A percentile compares a stretch with the other conserved stretches of the same genome.
phyloP scores from a whole-genome alignment of 2,888 invertebrate genomes.

The Trichogramma evanescens region DNA sequence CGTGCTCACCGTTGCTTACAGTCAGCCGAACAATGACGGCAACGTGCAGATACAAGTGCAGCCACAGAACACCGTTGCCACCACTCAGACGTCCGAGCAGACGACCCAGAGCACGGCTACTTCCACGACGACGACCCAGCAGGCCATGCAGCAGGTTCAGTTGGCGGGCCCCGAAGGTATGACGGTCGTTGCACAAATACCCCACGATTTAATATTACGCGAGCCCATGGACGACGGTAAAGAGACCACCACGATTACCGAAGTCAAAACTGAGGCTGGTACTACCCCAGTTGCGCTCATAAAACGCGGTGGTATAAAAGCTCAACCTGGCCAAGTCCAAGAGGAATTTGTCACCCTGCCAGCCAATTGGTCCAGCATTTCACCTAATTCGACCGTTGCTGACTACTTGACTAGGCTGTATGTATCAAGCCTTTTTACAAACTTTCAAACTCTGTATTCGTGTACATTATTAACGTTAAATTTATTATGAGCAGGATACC shows the following conservation, averaged over 20 bases:
- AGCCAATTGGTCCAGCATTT: conserved; percentile 51
- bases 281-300: conserved; percentile 51
- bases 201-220: conserved; percentile 63
- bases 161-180: conserved; percentile 56
- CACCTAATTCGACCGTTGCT: conserved; percentile 48
- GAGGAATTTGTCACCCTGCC: conserved; percentile 49
- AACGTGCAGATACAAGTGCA: conserved; percentile 44
- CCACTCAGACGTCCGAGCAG: conserved; percentile 46
- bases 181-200: conserved; percentile 62
- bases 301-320: conserved; percentile 46
- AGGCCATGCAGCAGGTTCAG: conserved; percentile 45
- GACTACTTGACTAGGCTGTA: conserved; percentile 48
- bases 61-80: conserved; percentile 45
- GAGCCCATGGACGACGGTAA: conserved; percentile 47
- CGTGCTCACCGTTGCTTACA: conserved; percentile 69
- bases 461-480: neutral
- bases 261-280: conserved; percentile 43
- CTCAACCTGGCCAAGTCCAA: conserved; percentile 36
- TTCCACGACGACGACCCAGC: conserved; percentile 43
- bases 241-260: conserved; percentile 44
- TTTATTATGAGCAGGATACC: neutral
- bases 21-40: conserved; percentile 54
- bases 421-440: conserved; percentile 10
- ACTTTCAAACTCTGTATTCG: neutral
- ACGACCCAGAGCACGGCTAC: conserved; percentile 46